These are phyloP conservation scores for Dunckerocampus dactyliophorus DNA, from an alignment of 2,113 vertebrate species.

Conservation along the genomic window DNA sequence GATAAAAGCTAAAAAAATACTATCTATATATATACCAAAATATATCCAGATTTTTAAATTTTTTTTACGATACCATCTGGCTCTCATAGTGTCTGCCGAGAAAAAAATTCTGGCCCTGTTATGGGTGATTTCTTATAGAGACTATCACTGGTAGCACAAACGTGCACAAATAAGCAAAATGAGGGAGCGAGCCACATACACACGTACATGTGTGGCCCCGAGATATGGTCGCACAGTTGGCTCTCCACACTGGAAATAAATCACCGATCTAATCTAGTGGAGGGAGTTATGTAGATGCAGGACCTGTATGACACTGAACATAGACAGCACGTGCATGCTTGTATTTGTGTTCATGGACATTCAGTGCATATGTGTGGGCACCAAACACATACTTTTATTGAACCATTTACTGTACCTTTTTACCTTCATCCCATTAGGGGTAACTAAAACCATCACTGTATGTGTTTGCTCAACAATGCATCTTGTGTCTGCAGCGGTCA, in stretches of 20 bases:
- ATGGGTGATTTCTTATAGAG: constrained; percentile 19
- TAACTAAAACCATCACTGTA: no score
- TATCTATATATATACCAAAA: no score
- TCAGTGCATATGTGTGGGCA: neutral
- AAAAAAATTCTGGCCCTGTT: no score
- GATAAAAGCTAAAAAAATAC: no score
- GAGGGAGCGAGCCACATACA: constrained; percentile 11
- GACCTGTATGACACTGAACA: neutral
- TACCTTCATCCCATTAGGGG: no score
- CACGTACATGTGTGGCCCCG: neutral
- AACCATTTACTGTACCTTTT: no score
- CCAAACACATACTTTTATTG: neutral
- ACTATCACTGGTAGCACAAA: constrained; percentile 21
- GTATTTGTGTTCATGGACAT: constrained; percentile 11
- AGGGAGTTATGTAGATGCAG: constrained; percentile 2
- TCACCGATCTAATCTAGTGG: constrained; percentile 25
- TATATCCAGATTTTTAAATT: no score
- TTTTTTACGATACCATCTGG: no score
- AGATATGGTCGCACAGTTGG: constrained; percentile 22
- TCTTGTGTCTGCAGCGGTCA: no score
- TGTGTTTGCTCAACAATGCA: no score
- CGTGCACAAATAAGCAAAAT: constrained; percentile 15
- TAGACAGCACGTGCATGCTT: constrained; percentile 1
- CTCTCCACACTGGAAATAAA: constrained; percentile 25
- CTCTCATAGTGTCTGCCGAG: no score